These are phyloP conservation scores for Monochamus alternatus DNA, from an alignment of 2,888 invertebrate genomes.

Conservation along the genomic window DNA sequence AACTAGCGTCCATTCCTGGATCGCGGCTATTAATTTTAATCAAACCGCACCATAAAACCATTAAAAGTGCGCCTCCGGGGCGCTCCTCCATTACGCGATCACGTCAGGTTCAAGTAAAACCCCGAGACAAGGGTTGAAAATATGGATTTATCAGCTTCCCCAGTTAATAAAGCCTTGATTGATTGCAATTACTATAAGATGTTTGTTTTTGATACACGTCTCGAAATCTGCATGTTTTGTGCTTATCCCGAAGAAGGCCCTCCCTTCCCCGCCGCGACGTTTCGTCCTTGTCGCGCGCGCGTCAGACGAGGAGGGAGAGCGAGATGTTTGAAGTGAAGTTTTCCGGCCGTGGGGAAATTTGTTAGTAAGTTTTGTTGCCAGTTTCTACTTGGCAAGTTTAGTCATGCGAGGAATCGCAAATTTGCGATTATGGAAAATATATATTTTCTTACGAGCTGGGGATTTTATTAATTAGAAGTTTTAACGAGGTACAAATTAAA, in stretches of 20 bases:
- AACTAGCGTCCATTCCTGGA: neutral
- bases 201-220: constrained; percentile 70
- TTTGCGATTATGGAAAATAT: constrained; percentile 67
- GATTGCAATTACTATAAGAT: constrained; percentile 71
- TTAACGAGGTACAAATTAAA: constrained; percentile 55
- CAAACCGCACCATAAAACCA: constrained; percentile 11
- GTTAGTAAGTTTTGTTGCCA: constrained; percentile 67
- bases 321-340: constrained; percentile 53
- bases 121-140: constrained; percentile 48
- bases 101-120: constrained; percentile 46
- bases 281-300: constrained; percentile 21
- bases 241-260: constrained; percentile 51
- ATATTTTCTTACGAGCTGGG: constrained; percentile 61
- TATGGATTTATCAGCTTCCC: constrained; percentile 48
- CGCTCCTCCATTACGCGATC: constrained; percentile 18
- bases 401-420: constrained; percentile 69
- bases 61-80: constrained; percentile 2
- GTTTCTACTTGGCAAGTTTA: constrained; percentile 68
- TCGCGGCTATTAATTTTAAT: constrained; percentile 10
- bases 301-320: constrained; percentile 40
- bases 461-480: constrained; percentile 57
- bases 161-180: constrained; percentile 65
- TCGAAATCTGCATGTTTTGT: constrained; percentile 68
- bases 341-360: constrained; percentile 56
- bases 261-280: constrained; percentile 33